Evolutionary conservation across 2,888 invertebrate genomes (phyloP), one percentile per base, ranked within the genome.

Genomic region (Cephus sareptanus): DNA sequence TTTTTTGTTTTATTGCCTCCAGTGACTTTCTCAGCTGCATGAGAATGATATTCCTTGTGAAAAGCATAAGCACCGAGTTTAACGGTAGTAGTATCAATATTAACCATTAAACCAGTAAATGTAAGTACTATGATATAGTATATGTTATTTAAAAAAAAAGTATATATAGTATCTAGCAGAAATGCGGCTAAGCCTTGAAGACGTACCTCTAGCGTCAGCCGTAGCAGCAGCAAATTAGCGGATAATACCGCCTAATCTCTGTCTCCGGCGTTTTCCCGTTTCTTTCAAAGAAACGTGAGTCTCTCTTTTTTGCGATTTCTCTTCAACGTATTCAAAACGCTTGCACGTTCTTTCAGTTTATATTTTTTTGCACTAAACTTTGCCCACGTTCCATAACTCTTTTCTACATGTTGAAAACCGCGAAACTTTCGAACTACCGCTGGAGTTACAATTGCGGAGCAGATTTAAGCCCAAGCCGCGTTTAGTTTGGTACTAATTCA

Each of bases 131-230:
- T 56, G 56, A 56, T 56, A 56, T 56, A 56, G 56, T 56, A 40
- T 40, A 56, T 9, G 56, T 56, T 56, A 56, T 23, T 23, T 23
- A 2, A 9, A 56, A 56, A 30, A 56, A 56, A 56, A 15, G 15
- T 34, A 23, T 56, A 56, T 56, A 56, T 56, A 56, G 23, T 56
- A 56, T 73, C 75, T 70, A 86, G 83, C 85, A 83, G 83, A 83
- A 84, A 83, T 88, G 85, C 87, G 81, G 87, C 87, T 87, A 90
- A 91, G 90, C 90, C 89, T 85, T 86, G 82, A 86, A 89, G 85
- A 91, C 91, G 88, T 91, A 91, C 91, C 91, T 91, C 90, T 86
- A 89, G 88, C 88, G 85, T 87, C 89, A 89, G 89, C 91, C 86
- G 89, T 87, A 88, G 89, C 87, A 88, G 88, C 90, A 88, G 87